A percentile compares a stretch with the other conserved stretches of the same genome.
These are phyloP conservation scores for Pachyrhynchus sulphureomaculatus DNA, from an alignment of 1,140 invertebrate genomes.

Conservation along the genomic window DNA sequence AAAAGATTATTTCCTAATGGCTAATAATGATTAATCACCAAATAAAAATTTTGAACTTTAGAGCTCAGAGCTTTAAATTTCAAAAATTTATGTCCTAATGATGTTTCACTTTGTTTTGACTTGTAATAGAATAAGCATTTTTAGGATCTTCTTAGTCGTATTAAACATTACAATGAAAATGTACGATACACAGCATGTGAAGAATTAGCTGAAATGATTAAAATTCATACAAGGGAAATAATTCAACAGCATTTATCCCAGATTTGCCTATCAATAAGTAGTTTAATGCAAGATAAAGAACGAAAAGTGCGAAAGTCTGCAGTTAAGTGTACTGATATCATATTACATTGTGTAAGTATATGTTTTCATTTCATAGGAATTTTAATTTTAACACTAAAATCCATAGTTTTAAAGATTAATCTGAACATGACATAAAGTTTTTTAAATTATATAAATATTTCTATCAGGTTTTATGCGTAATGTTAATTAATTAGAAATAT, in stretches of 20 bases:
- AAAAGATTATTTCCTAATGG: too few relatives aligned
- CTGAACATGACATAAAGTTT: too few relatives aligned
- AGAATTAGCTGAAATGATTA: slow-evolving; percentile 71
- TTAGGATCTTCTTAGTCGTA: slow-evolving; percentile 70
- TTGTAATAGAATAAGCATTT: not conserved
- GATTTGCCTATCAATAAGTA: slow-evolving; percentile 67
- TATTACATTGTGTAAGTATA: slow-evolving; percentile 59
- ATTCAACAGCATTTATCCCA: slow-evolving; percentile 64
- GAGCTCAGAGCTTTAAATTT: too few relatives aligned
- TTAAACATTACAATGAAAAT: slow-evolving; percentile 77
- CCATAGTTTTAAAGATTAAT: too few relatives aligned
- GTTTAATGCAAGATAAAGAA: slow-evolving; percentile 72
- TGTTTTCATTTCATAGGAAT: too few relatives aligned
- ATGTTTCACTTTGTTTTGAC: not conserved
- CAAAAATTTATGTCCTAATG: too few relatives aligned
- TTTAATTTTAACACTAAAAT: too few relatives aligned
- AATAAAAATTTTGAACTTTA: too few relatives aligned
- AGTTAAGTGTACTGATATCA: slow-evolving; percentile 65
- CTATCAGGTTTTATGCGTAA: too few relatives aligned
- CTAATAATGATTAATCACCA: too few relatives aligned
- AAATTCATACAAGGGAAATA: slow-evolving; percentile 54
- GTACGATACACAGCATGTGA: slow-evolving; percentile 68
- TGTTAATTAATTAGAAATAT: too few relatives aligned
- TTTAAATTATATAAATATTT: too few relatives aligned
- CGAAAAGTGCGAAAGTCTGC: slow-evolving; percentile 66